Evolutionary conservation across 2,888 invertebrate species (phyloP).

Genomic region (Brachycybe producta): DNA sequence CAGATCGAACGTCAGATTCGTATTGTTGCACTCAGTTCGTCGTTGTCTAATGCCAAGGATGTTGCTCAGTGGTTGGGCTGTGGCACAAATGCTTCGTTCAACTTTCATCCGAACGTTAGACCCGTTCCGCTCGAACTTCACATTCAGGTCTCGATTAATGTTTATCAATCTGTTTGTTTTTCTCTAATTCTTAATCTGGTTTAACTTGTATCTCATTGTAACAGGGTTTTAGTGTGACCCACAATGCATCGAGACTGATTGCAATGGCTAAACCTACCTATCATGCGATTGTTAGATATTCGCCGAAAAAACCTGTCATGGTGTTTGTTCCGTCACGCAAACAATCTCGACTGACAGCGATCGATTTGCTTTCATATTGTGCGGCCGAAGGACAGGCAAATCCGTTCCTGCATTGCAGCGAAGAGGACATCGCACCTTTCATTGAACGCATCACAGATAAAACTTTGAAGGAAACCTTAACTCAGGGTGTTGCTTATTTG

Average conservation of each 20-base stretch:
- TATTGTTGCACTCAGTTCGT: slow-evolving; percentile 84
- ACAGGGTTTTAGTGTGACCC: slow-evolving; percentile 91
- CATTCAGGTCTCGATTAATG: slow-evolving; percentile 53
- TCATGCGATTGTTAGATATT: slow-evolving; percentile 73
- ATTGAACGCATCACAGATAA: slow-evolving; percentile 76
- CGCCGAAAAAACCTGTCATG: slow-evolving; percentile 68
- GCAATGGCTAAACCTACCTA: slow-evolving; percentile 98
- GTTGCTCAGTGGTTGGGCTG: slow-evolving; percentile 94
- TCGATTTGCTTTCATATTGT: slow-evolving; percentile 86
- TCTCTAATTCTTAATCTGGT: not conserved
- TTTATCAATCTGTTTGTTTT: not conserved
- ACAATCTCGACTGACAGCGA: slow-evolving; percentile 84
- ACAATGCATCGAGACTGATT: slow-evolving; percentile 87
- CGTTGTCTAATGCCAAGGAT: slow-evolving; percentile 87
- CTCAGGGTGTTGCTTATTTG: slow-evolving; percentile 91
- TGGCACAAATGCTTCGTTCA: slow-evolving; percentile 83
- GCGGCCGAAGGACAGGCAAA: slow-evolving; percentile 76
- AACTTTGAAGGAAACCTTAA: slow-evolving; percentile 78
- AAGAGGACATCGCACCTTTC: slow-evolving; percentile 76
- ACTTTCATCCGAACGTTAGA: slow-evolving; percentile 95
- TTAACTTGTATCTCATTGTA: slow-evolving; percentile 6
- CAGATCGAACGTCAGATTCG: slow-evolving; percentile 81
- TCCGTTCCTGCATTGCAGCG: slow-evolving; percentile 76
- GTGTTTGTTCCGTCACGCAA: slow-evolving; percentile 85
- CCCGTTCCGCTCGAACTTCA: slow-evolving; percentile 90